Percentiles rank a stretch among this genome's conserved stretches.
Conservation (phyloP, 2,113 vertebrate genomes). For the Eudorcas thomsonii region DNA sequence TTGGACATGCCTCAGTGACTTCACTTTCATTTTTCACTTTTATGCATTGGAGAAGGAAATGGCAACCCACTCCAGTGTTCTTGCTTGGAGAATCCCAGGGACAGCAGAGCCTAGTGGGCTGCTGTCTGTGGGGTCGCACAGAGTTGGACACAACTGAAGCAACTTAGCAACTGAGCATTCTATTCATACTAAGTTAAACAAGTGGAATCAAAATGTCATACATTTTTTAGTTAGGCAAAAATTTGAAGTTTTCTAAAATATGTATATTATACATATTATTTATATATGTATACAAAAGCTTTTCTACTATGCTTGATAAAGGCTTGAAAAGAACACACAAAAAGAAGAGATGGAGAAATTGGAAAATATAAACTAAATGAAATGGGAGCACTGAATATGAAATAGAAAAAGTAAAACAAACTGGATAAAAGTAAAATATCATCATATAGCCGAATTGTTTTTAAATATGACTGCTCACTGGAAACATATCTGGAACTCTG, state of each 20-base stretch:
- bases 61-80: too few species aligned
- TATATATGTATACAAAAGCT: neutral
- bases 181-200: neutral
- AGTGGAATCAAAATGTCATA: neutral
- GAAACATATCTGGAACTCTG: neutral
- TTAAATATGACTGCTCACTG: neutral
- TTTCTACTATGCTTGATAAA: neutral
- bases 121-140: too few species aligned
- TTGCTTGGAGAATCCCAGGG: too few species aligned
- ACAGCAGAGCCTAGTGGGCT: too few species aligned
- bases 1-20: too few species aligned
- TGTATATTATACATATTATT: neutral
- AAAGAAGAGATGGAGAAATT: neutral
- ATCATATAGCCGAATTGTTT: rapidly evolving
- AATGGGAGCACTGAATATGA: neutral
- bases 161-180: neutral
- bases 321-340: neutral
- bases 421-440: neutral
- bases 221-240: neutral
- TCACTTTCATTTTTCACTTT: too few species aligned
- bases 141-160: too few species aligned
- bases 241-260: neutral
- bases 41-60: too few species aligned
- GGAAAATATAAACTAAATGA: neutral
- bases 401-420: neutral